Conservation (phyloP, 1,140 invertebrate species). For the Mamestra configurata region DNA sequence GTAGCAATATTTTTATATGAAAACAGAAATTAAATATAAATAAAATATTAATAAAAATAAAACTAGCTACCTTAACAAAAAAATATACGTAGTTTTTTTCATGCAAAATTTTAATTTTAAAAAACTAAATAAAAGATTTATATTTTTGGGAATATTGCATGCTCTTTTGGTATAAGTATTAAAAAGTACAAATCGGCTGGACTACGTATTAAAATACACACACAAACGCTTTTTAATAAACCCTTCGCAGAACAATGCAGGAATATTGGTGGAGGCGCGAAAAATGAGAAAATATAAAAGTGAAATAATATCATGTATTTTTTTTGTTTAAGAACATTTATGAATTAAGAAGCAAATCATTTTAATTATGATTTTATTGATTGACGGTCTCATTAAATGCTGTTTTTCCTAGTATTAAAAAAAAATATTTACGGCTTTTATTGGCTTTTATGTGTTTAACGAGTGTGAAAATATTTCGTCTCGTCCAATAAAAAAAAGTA, state of each 20-base stretch:
- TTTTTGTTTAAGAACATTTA: neutral
- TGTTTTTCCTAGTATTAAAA: too few relatives aligned
- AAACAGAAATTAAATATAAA: too few relatives aligned
- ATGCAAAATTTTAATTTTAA: neutral
- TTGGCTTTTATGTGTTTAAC: too few relatives aligned
- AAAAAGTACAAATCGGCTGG: slow-evolving; percentile 68
- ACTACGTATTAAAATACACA: slow-evolving; percentile 65
- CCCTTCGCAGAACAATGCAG: slow-evolving; percentile 34
- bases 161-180: slow-evolving; percentile 3
- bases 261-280: slow-evolving; percentile 16
- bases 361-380: too few relatives aligned
- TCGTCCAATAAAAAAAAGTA: too few relatives aligned
- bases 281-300: neutral
- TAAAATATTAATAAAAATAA: neutral
- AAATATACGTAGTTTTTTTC: neutral
- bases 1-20: neutral
- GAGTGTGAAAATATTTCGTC: too few relatives aligned
- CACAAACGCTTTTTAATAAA: slow-evolving; percentile 59
- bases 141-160: neutral
- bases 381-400: too few relatives aligned
- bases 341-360: too few relatives aligned
- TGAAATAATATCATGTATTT: neutral
- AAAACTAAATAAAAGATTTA: neutral
- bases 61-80: neutral
- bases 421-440: too few relatives aligned